Conservation (phyloP, 2,888 invertebrate genomes). For the Lysandra bellargus region DNA sequence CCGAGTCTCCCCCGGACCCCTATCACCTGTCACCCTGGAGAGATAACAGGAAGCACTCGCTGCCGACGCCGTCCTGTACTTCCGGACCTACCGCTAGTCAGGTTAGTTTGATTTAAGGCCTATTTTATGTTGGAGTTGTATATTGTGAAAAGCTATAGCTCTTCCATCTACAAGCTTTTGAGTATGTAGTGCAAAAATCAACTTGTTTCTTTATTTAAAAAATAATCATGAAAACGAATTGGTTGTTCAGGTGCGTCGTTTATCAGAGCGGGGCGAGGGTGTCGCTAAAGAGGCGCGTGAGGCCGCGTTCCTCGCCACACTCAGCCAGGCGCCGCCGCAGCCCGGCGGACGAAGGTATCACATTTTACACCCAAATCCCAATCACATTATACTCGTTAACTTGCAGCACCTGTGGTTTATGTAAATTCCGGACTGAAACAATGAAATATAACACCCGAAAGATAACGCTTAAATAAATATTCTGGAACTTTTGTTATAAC, state of each 20-base stretch:
- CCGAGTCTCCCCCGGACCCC: constrained; percentile 89
- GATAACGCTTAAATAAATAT: neutral
- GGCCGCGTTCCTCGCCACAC: constrained; percentile 90
- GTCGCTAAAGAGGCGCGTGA: constrained; percentile 88
- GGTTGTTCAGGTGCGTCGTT: constrained; percentile 82
- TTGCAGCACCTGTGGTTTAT: neutral
- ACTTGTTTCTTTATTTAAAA: neutral
- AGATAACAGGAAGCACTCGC: constrained; percentile 89
- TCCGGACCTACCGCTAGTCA: constrained; percentile 93
- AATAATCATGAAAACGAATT: neutral
- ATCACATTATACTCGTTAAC: neutral
- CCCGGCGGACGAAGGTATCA: constrained; percentile 84
- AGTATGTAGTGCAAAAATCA: too few species aligned
- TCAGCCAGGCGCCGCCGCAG: constrained; percentile 87
- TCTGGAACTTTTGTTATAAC: neutral
- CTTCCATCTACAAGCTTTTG: too few species aligned
- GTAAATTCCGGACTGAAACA: neutral
- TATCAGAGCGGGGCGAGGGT: constrained; percentile 90
- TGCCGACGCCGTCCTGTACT: constrained; percentile 91
- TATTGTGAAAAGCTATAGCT: too few species aligned
- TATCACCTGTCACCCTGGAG: constrained; percentile 91
- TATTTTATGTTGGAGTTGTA: neutral
- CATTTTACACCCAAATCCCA: neutral
- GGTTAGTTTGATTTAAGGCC: constrained; percentile 71
- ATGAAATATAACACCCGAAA: neutral